These are phyloP conservation scores for Cirrhinus mrigala DNA, from an alignment of 2,797 vertebrate species.

Conservation along the genomic window DNA sequence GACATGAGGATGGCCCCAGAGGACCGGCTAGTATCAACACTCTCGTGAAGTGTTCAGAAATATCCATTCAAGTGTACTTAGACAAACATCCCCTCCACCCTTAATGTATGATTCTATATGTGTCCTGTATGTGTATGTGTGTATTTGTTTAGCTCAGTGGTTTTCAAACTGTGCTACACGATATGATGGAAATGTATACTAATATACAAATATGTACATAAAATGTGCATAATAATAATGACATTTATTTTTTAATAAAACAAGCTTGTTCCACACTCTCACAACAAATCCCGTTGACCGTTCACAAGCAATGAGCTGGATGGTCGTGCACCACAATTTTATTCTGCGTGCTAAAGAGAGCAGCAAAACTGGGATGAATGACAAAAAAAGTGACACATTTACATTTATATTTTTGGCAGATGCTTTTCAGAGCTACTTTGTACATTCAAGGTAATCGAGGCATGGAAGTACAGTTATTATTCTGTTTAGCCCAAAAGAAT, in stretches of 20 bases:
- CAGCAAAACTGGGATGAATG: background rate
- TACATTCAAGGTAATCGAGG: background rate
- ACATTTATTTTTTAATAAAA: background rate
- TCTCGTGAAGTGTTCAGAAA: background rate
- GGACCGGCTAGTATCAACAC: constrained; percentile 17
- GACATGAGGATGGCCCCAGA: constrained; percentile 3
- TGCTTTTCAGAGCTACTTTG: background rate
- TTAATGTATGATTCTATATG: constrained; percentile 1
- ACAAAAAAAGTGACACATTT: background rate
- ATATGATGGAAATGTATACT: background rate
- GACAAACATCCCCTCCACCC: background rate
- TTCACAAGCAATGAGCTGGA: background rate
- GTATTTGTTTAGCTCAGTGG: background rate
- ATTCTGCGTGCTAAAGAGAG: background rate
- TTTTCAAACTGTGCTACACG: background rate
- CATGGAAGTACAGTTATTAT: background rate
- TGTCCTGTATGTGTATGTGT: background rate
- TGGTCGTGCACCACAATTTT: background rate
- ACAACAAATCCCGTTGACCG: background rate
- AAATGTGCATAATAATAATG: background rate
- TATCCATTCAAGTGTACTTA: background rate
- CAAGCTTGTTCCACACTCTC: too few relatives aligned
- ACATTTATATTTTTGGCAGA: background rate
- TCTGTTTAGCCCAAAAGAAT: background rate
- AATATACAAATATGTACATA: background rate